Evolutionary conservation across 2,797 vertebrate species (phyloP).

Genomic region (Parambassis ranga): DNA sequence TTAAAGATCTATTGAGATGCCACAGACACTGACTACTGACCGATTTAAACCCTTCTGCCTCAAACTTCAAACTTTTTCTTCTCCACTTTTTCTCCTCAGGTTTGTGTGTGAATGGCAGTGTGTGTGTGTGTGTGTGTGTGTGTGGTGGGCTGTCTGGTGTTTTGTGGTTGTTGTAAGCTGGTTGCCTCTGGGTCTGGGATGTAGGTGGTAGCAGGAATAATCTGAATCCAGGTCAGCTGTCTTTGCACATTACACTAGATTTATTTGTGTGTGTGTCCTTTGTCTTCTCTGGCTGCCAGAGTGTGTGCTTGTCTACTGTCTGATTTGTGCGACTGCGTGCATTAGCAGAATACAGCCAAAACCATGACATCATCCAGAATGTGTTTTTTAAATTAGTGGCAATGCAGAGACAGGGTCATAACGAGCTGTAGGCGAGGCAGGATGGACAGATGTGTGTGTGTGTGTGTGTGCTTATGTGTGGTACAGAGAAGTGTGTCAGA

Average conservation of each 20-base stretch:
- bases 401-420: conserved; percentile 27
- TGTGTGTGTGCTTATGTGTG: background rate
- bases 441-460: conserved; percentile 4
- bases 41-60: background rate
- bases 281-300: conserved; percentile 7
- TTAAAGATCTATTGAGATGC: too few species aligned
- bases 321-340: conserved; percentile 18
- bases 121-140: background rate
- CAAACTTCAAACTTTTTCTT: background rate
- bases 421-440: conserved; percentile 29
- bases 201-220: conserved; percentile 49
- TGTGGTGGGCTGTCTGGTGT: background rate
- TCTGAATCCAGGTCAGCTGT: conserved; percentile 69
- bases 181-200: conserved; percentile 27
- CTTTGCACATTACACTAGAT: conserved; percentile 48
- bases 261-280: conserved; percentile 33
- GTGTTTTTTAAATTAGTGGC: conserved; percentile 41
- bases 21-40: too few species aligned
- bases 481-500: background rate
- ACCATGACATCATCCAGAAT: conserved; percentile 51
- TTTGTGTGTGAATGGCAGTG: background rate
- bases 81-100: background rate
- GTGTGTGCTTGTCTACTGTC: conserved; percentile 9
- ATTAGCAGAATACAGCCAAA: conserved; percentile 25
- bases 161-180: conserved; percentile 3